Evolutionary conservation across 2,888 invertebrate genomes (phyloP).

Genomic region (Amblyjoppa proteus): DNA sequence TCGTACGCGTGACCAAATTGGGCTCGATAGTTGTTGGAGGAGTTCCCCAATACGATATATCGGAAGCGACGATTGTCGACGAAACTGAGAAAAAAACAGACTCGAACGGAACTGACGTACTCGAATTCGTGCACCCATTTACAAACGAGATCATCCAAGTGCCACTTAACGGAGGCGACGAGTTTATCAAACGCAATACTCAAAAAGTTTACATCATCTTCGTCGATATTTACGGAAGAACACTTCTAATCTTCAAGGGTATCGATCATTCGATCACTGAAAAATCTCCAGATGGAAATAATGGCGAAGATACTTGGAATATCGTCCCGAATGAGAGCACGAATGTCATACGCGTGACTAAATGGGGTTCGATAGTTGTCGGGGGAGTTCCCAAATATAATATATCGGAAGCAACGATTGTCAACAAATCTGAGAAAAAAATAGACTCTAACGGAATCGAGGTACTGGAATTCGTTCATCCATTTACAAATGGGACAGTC

Average conservation of each 20-base stretch:
- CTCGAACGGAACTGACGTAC: neutral
- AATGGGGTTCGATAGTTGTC: conserved; percentile 7
- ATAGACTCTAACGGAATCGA: neutral
- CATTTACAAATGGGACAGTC: conserved; percentile 6
- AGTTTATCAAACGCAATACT: conserved; percentile 10
- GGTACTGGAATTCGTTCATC: conserved; percentile 39
- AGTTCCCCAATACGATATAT: conserved; percentile 19
- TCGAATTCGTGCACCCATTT: conserved; percentile 42
- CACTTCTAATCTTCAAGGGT: conserved; percentile 9
- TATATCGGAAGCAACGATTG: conserved; percentile 6
- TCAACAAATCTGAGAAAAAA: neutral
- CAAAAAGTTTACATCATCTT: conserved; percentile 23
- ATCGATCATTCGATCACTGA: neutral
- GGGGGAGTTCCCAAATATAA: conserved; percentile 19
- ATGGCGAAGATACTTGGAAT: neutral
- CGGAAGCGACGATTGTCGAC: conserved; percentile 6
- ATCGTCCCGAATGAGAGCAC: neutral
- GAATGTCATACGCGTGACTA: neutral
- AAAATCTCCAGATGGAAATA: neutral
- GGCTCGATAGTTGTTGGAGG: conserved; percentile 7
- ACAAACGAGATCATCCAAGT: conserved; percentile 4
- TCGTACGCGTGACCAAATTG: neutral
- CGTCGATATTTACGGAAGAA: conserved; percentile 12
- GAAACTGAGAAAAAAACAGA: neutral
- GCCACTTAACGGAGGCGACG: conserved; percentile 13